Evolutionary conservation across 2,797 vertebrate genomes (phyloP).

Genomic region (Pelochelys cantorii): DNA sequence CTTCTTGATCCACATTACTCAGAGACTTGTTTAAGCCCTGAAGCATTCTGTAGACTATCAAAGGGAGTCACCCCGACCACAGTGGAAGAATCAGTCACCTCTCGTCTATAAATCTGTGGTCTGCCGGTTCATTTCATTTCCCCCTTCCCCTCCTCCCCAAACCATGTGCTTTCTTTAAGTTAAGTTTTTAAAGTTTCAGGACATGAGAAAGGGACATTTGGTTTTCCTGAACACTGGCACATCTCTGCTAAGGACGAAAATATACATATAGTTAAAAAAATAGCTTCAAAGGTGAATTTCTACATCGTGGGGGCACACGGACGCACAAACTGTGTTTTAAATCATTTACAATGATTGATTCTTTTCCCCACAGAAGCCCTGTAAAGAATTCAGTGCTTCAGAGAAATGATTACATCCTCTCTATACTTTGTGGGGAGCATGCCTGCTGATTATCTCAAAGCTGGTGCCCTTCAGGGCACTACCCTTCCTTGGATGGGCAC

Average conservation of each 20-base stretch:
- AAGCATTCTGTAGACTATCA: not conserved
- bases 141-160: not conserved
- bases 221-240: conserved; percentile 71
- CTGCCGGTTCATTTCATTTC: rapidly evolving
- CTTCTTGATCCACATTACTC: not conserved
- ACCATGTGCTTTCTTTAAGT: not conserved
- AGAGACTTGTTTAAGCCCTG: not conserved
- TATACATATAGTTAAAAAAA: conserved; percentile 77
- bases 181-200: not conserved
- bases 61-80: not conserved
- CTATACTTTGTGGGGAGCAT: not conserved
- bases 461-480: not conserved
- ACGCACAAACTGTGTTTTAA: not conserved
- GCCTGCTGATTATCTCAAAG: conserved; percentile 56
- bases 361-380: rapidly evolving
- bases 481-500: not conserved
- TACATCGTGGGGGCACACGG: not conserved
- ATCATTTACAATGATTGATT: not conserved
- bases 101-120: not conserved
- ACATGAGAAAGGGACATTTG: not conserved
- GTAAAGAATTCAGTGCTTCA: not conserved
- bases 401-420: not conserved
- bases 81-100: not conserved
- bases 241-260: conserved; percentile 66
- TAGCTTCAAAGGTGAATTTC: conserved; percentile 56